phyloP scores from a whole-genome alignment of 2,888 invertebrate genomes.

The Seladonia tumulorum region DNA sequence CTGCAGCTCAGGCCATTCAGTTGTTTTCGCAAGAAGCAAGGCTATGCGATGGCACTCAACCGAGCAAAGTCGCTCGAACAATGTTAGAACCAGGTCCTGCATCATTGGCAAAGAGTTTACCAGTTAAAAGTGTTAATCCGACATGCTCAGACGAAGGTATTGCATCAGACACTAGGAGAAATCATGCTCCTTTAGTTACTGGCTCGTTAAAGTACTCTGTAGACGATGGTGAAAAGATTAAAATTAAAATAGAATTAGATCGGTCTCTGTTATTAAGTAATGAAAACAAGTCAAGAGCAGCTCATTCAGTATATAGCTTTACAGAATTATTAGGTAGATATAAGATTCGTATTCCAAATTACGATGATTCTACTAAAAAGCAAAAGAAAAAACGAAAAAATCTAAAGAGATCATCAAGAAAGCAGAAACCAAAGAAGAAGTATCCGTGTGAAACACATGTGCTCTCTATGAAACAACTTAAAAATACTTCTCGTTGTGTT shows the following conservation, averaged over 20 bases:
- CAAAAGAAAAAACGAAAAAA: not conserved
- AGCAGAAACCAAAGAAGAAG: constrained; percentile 22
- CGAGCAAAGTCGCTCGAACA: constrained; percentile 90
- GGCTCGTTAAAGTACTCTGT: not conserved
- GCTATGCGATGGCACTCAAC: constrained; percentile 90
- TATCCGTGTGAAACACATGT: not conserved
- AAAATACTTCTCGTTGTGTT: constrained; percentile 33
- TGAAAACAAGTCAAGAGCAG: not conserved
- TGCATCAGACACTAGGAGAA: constrained; percentile 39
- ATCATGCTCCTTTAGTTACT: constrained; percentile 13
- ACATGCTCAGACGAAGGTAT: constrained; percentile 83
- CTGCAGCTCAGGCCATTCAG: constrained; percentile 95
- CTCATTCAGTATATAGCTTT: constrained; percentile 1
- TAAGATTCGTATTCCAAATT: constrained; percentile 48
- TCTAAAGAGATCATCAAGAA: not conserved
- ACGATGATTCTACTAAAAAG: not conserved
- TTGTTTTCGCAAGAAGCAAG: constrained; percentile 93
- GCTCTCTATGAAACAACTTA: constrained; percentile 2
- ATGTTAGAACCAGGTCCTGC: constrained; percentile 83
- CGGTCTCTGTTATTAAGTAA: not conserved
- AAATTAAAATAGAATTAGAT: not conserved
- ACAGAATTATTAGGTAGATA: constrained; percentile 31
- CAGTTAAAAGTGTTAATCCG: constrained; percentile 82
- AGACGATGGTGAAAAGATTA: not conserved
- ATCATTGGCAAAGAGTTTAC: constrained; percentile 81